Percentiles rank a stretch among this genome's conserved stretches.
These are phyloP conservation scores for Muschampia plurimacula DNA, from an alignment of 2,888 invertebrate species.

Conservation along the genomic window DNA sequence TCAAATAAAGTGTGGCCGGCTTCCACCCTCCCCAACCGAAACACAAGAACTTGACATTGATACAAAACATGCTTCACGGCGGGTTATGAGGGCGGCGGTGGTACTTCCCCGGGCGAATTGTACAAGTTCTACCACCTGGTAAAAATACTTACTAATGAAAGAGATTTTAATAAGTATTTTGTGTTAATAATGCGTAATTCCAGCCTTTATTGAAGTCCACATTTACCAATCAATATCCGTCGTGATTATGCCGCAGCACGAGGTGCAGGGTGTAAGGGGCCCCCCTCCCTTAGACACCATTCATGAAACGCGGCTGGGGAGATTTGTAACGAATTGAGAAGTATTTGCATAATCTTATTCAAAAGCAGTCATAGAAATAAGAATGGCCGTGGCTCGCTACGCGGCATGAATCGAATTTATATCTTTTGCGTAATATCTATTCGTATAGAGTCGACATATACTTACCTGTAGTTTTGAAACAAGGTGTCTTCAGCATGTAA, in stretches of 20 bases:
- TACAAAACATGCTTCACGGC: no score
- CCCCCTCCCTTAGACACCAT: conserved; percentile 50
- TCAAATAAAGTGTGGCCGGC: no score
- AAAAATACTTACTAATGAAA: no score
- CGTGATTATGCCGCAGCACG: conserved; percentile 4
- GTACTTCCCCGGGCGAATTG: no score
- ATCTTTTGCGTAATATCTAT: conserved; percentile 6
- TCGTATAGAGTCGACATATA: background rate
- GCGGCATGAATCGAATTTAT: conserved; percentile 25
- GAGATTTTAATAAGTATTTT: background rate
- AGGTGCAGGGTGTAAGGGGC: conserved; percentile 9
- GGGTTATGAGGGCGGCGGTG: no score
- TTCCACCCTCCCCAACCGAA: no score
- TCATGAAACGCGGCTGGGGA: conserved; percentile 52
- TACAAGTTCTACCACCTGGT: no score
- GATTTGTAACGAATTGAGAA: conserved; percentile 52
- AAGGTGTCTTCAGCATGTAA: no score
- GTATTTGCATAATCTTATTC: conserved; percentile 67
- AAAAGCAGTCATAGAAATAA: conserved; percentile 44
- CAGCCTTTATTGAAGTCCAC: background rate
- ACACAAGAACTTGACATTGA: no score
- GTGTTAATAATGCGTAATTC: background rate
- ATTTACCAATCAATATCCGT: background rate
- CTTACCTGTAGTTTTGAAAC: background rate
- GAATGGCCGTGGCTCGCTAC: conserved; percentile 36